A percentile compares a stretch with the other conserved stretches of the same genome.
Conservation (phyloP, 2,113 vertebrate genomes). For the Malurus alboscapulatus region DNA sequence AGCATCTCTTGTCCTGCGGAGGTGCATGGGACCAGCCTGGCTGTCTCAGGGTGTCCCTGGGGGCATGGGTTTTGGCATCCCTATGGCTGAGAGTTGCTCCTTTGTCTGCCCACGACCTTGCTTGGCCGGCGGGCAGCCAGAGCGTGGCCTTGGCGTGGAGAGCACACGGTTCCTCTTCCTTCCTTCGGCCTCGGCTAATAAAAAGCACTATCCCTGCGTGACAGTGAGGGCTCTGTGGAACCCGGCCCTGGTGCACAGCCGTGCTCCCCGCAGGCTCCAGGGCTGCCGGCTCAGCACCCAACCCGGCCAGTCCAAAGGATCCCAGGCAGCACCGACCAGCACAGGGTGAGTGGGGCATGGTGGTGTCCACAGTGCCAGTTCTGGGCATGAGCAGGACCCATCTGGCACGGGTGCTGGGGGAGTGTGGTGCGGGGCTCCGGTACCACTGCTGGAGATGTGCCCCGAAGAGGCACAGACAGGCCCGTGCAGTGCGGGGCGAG, state of each 20-base stretch:
- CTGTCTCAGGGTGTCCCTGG: background rate
- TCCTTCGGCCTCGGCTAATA: slow-evolving; percentile 13
- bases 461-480: background rate
- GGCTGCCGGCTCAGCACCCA: background rate
- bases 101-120: background rate
- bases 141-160: background rate
- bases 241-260: accelerated
- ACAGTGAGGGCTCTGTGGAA: background rate
- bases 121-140: background rate
- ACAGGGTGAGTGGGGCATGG: background rate
- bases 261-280: background rate
- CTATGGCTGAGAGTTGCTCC: background rate
- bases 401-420: accelerated
- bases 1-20: background rate
- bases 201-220: background rate
- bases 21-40: background rate
- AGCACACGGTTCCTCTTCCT: background rate
- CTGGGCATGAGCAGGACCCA: background rate
- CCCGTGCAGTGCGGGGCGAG: accelerated
- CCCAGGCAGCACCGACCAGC: background rate
- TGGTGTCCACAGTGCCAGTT: background rate
- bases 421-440: background rate
- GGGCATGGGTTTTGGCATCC: background rate
- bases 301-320: accelerated
- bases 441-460: background rate